These are phyloP conservation scores for Merops nubicus DNA, from an alignment of 2,113 vertebrate species.

Conservation along the genomic window DNA sequence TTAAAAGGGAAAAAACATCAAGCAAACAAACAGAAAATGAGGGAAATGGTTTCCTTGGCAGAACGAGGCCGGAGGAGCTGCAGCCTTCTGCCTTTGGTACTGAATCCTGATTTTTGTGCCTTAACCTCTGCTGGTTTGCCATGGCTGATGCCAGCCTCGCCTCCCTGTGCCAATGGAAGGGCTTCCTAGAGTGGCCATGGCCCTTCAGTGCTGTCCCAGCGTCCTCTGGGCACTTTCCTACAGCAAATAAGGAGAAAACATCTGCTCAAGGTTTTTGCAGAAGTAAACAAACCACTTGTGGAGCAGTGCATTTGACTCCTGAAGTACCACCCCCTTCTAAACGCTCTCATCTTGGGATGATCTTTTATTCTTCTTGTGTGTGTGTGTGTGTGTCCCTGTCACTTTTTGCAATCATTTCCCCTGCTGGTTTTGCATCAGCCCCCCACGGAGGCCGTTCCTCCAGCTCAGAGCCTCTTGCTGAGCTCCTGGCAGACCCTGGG, in stretches of 20 bases:
- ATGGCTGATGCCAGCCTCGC: not conserved
- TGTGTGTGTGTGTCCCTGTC: too few species aligned
- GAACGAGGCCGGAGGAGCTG: not conserved
- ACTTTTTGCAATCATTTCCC: too few species aligned
- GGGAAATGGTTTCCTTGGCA: not conserved
- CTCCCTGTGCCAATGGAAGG: not conserved
- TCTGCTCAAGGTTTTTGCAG: not conserved
- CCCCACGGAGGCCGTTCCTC: not conserved
- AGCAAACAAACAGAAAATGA: not conserved
- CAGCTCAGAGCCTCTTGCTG: not conserved
- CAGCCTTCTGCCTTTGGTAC: not conserved
- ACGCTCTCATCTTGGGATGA: not conserved
- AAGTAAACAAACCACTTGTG: not conserved
- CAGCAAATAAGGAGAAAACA: not conserved
- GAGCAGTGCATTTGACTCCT: not conserved
- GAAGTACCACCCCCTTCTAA: not conserved
- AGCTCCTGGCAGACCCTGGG: too few species aligned
- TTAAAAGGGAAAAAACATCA: not conserved
- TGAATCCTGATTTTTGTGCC: not conserved
- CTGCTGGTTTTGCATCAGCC: too few species aligned
- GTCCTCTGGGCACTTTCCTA: not conserved
- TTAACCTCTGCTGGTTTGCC: not conserved
- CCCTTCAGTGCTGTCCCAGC: not conserved
- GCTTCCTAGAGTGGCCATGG: accelerated
- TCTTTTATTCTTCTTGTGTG: not conserved